Evolutionary conservation across 2,888 invertebrate species (phyloP), one percentile per base, ranked within the genome.

Genomic region (Achlya flavicornis): DNA sequence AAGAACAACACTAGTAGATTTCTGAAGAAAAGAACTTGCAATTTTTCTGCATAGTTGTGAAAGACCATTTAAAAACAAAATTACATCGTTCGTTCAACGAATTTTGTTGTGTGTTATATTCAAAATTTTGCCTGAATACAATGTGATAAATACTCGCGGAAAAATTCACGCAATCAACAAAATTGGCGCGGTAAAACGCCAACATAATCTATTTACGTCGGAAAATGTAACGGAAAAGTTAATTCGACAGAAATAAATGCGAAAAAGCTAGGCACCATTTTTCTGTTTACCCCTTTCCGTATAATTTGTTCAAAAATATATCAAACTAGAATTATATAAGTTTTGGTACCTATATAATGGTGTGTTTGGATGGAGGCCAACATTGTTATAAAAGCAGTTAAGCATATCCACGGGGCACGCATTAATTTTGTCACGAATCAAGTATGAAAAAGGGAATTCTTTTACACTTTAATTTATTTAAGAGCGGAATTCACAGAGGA

Each of bases 361-460:
- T 19, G 0, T 19, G 19, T 53, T 53, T 53, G 53, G 53, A 53
- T 19, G 53, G 53, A 53, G 14, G 53, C 53, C 53, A 53, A 53
- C 6, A 53, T 53, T 53, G 53, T 53, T 19, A 53, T 53, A n/a
- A 53, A 53, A 53, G 53, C 7, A 53, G 53, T 53, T 53, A 16
- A 19, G 10, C 53, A 10, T 19, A 53, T 53, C 10, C 53, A 19
- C 10, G 53, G 19, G 19, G 10, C 53, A 53, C 53, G 53, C 53
- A 53, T 53, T 53, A 53, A 53, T 53, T 53, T 53, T 8, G 53
- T 53, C 53, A 19, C 48, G 48, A 48, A 48, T 48, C 48, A 48
- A n/a, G 48, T n/a, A 53, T 53, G 19, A 53, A 53, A 35, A 53
- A 19, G 16, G 6, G 7, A 48, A 10, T 19, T 19, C 48, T n/a